Evolutionary conservation across 2,113 vertebrate species (phyloP).

Genomic region (Labeo rohita): DNA sequence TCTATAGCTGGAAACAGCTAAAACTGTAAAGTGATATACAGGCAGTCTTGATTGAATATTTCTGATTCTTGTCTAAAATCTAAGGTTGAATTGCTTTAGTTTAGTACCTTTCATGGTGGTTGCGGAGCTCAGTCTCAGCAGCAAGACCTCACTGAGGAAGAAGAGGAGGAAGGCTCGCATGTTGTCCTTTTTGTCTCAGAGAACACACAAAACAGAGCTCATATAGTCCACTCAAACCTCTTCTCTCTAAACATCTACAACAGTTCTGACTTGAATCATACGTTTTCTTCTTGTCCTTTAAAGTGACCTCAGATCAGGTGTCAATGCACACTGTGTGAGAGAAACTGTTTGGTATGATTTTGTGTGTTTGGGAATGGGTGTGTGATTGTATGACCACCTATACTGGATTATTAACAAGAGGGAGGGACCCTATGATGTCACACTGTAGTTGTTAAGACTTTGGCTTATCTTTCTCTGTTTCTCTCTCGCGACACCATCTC

Average conservation of each 20-base stretch:
- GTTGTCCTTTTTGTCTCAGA: slow-evolving; percentile 27
- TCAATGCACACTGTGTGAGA: not conserved
- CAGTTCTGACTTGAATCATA: not conserved
- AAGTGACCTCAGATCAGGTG: slow-evolving; percentile 22
- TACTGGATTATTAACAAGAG: slow-evolving; percentile 36
- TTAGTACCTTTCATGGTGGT: slow-evolving; percentile 43
- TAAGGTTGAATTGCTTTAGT: not conserved
- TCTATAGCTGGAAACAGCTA: not conserved
- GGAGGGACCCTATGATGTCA: slow-evolving; percentile 57
- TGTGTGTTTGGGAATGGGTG: slow-evolving; percentile 36
- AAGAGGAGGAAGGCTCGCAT: slow-evolving; percentile 48
- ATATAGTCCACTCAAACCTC: slow-evolving; percentile 2
- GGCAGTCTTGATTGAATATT: not conserved
- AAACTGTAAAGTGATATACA: not conserved
- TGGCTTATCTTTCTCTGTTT: slow-evolving; percentile 15
- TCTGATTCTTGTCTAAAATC: not conserved
- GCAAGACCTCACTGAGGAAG: slow-evolving; percentile 44
- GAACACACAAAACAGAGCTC: slow-evolving; percentile 13
- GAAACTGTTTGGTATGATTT: not conserved
- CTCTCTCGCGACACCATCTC: not conserved
- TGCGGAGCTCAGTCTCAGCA: slow-evolving; percentile 40
- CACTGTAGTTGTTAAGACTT: slow-evolving; percentile 39
- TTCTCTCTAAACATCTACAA: slow-evolving; percentile 9
- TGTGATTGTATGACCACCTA: slow-evolving; percentile 45
- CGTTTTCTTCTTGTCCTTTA: slow-evolving; percentile 8